A percentile compares a stretch with the other conserved stretches of the same genome.
phyloP scores from a whole-genome alignment of 2,113 vertebrate genomes.

The Bombycilla garrulus region DNA sequence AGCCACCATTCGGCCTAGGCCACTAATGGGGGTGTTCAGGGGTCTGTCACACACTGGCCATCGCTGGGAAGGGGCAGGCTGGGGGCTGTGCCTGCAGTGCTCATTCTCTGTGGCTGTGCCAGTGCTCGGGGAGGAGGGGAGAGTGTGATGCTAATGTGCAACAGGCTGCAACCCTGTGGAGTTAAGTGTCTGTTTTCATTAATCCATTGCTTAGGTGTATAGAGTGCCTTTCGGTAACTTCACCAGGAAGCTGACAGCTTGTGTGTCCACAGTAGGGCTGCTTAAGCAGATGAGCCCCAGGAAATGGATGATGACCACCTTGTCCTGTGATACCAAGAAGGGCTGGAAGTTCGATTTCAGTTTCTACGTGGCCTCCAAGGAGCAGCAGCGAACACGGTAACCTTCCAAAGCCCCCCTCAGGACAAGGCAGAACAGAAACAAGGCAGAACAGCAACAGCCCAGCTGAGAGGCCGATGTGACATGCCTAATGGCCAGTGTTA shows the following conservation, averaged over 20 bases:
- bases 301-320: slow-evolving; percentile 92
- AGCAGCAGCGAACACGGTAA: slow-evolving; percentile 88
- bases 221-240: slow-evolving; percentile 91
- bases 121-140: slow-evolving; percentile 27
- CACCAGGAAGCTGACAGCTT: slow-evolving; percentile 94
- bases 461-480: neutral
- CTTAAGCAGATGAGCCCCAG: slow-evolving; percentile 81
- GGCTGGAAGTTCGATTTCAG: slow-evolving; percentile 94
- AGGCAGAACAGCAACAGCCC: neutral
- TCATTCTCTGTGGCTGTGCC: neutral
- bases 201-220: slow-evolving; percentile 89
- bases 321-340: slow-evolving; percentile 83
- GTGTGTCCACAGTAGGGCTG: slow-evolving; percentile 92
- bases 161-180: slow-evolving; percentile 52
- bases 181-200: slow-evolving; percentile 84
- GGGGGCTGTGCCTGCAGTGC: neutral
- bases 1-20: neutral
- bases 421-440: neutral
- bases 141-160: slow-evolving; percentile 32
- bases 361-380: slow-evolving; percentile 86
- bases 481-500: neutral
- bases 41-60: neutral
- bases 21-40: neutral
- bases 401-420: neutral
- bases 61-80: neutral